Percentiles rank a stretch among this genome's conserved stretches.
These are phyloP conservation scores for Cygnus olor DNA, from an alignment of 2,797 vertebrate species.

Conservation along the genomic window DNA sequence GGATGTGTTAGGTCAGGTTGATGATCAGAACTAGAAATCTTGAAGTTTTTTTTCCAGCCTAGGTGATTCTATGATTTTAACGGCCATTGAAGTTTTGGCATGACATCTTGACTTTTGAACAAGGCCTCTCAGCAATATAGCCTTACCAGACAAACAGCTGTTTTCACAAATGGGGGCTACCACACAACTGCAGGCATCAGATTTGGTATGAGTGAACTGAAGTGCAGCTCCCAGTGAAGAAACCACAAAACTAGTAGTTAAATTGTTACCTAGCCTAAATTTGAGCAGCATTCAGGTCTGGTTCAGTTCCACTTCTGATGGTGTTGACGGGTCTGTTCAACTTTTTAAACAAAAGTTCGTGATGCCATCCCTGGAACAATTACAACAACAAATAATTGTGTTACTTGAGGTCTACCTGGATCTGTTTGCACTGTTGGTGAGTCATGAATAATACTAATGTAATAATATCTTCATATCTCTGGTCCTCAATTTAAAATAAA, in stretches of 20 bases:
- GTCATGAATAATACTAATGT: not conserved
- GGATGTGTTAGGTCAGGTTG: not conserved
- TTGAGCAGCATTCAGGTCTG: not conserved
- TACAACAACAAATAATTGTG: not conserved
- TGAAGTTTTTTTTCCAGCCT: not conserved
- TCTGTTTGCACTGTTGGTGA: not conserved
- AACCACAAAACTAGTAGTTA: not conserved
- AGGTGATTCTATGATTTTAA: not conserved
- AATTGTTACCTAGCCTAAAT: not conserved
- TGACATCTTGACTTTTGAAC: not conserved
- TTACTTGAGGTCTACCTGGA: not conserved
- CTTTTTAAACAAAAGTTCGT: not conserved
- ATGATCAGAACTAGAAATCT: not conserved
- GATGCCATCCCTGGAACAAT: not conserved
- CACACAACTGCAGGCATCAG: not conserved
- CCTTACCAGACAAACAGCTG: not conserved
- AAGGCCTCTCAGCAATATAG: not conserved
- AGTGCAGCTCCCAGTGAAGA: not conserved
- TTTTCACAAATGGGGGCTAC: not conserved
- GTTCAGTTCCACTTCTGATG: not conserved
- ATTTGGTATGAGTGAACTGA: not conserved
- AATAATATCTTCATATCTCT: not conserved
- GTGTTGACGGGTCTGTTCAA: not conserved
- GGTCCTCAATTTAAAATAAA: not conserved
- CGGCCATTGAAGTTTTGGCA: not conserved